phyloP scores from a whole-genome alignment of 2,113 vertebrate species.

The Cephalopholis sonnerati region DNA sequence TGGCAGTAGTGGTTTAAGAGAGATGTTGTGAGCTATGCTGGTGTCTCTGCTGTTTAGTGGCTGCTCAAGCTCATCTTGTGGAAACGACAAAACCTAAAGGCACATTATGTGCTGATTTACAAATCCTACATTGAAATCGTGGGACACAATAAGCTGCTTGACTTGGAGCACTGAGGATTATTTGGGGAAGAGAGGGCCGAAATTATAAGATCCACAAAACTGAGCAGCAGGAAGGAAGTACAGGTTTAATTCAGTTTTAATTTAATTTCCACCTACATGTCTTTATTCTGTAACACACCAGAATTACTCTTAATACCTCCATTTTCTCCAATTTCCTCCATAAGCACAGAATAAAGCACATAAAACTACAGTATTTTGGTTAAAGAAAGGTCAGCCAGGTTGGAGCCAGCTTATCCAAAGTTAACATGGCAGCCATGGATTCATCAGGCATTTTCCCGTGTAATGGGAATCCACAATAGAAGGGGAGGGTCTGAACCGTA shows the following conservation, averaged over 20 bases:
- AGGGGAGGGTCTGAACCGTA: slow-evolving; percentile 58
- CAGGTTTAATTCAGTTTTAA: background rate
- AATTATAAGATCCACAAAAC: background rate
- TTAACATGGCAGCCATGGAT: slow-evolving; percentile 25
- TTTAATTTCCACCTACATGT: background rate
- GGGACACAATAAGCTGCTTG: slow-evolving; percentile 23
- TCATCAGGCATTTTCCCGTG: slow-evolving; percentile 26
- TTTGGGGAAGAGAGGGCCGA: background rate
- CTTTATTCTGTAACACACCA: background rate
- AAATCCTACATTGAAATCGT: slow-evolving; percentile 12
- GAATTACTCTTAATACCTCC: background rate
- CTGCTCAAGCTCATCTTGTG: slow-evolving; percentile 17
- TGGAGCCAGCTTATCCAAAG: slow-evolving; percentile 8
- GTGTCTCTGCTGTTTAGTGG: background rate
- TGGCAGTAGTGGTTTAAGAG: background rate
- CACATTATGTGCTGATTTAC: slow-evolving; percentile 1
- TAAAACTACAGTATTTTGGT: background rate
- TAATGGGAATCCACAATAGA: slow-evolving; percentile 58
- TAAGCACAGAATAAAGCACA: background rate
- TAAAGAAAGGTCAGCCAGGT: background rate
- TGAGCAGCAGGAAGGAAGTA: slow-evolving; percentile 1
- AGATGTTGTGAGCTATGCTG: background rate
- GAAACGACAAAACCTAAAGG: slow-evolving; percentile 28
- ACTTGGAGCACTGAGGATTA: slow-evolving; percentile 9
- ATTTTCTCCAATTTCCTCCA: background rate